These are phyloP conservation scores for Polyommatus icarus DNA, from an alignment of 2,888 invertebrate genomes.

Conservation along the genomic window DNA sequence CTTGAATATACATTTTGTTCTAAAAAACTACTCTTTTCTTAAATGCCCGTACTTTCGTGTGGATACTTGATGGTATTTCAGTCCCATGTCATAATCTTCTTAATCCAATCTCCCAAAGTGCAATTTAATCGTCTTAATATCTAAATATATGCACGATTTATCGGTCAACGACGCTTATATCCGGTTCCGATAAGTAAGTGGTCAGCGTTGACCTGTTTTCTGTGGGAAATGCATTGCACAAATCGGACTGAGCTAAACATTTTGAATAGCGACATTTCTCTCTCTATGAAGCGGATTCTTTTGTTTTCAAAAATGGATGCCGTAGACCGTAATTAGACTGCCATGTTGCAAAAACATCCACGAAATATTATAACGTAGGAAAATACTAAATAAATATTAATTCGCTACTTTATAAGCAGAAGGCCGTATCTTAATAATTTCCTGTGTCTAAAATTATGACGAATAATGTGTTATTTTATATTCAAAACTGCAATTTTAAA, in stretches of 20 bases:
- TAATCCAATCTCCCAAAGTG: not conserved
- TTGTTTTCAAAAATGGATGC: slow-evolving; percentile 7
- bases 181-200: slow-evolving; percentile 14
- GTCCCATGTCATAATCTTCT: not conserved
- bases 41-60: not conserved
- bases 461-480: not conserved
- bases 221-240: slow-evolving; percentile 3
- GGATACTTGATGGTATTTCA: not conserved
- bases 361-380: not conserved
- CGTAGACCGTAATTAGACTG: not conserved
- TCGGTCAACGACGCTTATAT: slow-evolving; percentile 13
- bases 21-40: not conserved
- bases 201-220: slow-evolving; percentile 2
- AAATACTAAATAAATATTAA: not conserved
- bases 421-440: slow-evolving; percentile 15
- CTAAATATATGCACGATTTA: slow-evolving; percentile 9
- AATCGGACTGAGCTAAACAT: not conserved
- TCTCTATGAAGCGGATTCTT: not conserved
- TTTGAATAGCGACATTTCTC: not conserved
- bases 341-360: not conserved
- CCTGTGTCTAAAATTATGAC: not conserved
- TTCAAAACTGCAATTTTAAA: not conserved
- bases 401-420: slow-evolving; percentile 1
- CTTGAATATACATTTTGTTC: not conserved
- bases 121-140: slow-evolving; percentile 4